Base-by-base conservation (phyloP, 2,113 vertebrate genomes). In the Hemibagrus wyckioides region DNA sequence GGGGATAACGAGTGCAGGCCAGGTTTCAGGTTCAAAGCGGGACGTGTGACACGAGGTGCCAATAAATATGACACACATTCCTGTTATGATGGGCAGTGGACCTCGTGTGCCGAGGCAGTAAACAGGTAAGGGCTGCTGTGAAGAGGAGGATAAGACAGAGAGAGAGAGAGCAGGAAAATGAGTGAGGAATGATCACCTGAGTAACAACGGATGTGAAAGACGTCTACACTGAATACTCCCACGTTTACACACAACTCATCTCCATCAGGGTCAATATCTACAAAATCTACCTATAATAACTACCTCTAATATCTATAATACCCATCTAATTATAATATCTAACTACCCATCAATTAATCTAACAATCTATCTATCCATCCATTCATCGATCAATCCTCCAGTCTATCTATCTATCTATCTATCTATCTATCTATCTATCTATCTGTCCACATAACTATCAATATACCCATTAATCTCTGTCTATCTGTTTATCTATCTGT, bases 1-100 rank as follows among this genome's bases (percentile, higher is more conserved):
- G 11, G 30, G n/a, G 84, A 56, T 28, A 25, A 28, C 15, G 39
- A 65, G 56, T 15, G 28, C 57, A 23, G 59, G 41, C 5, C 41
- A 30, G 56, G 39, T 79, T 65, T 79, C 75, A 39, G 67, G 85
- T 54, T 54, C 44, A 86, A 80, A 67, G 48, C 15, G 6, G 75
- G 57, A 81, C 79, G 65, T 63, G 67, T 61, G 67, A n/a, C 50
- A 13, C 44, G 76, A 52, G 28, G 71, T 76, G 85, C 85, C 59
- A 57, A 80, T 87, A 82, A 87, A 79, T 44, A 77, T 30, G 59
- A 84, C 36, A 57, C 23, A 48, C 67, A 82, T 85, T 85, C 86
- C 39, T 82, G 67, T 36, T 71, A 14, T 17, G 44, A 59, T 13
- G 39, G 21, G 25, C 23, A 80, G 59, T 54, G 25, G 19, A 30